Conservation (phyloP, 2,888 invertebrate species). For the Zaprionus obscuricornis region DNA sequence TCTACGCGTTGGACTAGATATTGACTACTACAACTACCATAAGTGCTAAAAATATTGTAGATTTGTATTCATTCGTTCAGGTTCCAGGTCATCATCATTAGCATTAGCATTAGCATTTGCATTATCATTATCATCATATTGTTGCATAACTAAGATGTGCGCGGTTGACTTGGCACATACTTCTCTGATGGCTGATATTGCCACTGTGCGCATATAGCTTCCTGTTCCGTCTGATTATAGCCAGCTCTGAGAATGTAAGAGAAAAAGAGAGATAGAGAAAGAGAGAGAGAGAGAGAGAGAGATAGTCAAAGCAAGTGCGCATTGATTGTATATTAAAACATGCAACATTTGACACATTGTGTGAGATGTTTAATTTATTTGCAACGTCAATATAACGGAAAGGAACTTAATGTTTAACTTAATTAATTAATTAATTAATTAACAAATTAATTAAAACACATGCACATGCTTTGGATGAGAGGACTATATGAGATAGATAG, state of each 20-base stretch:
- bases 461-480: conserved; percentile 33
- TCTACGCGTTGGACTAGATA: too few species aligned
- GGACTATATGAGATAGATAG: background rate
- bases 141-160: conserved; percentile 55
- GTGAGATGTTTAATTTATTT: conserved; percentile 55
- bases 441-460: conserved; percentile 14
- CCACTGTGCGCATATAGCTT: conserved; percentile 86
- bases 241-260: conserved; percentile 85
- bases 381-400: conserved; percentile 9
- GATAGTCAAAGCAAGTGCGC: background rate
- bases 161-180: conserved; percentile 85
- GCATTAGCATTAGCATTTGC: background rate
- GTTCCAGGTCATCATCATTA: conserved; percentile 23
- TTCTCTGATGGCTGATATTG: conserved; percentile 87
- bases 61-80: conserved; percentile 33
- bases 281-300: background rate
- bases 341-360: too few species aligned
- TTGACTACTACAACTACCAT: too few species aligned
- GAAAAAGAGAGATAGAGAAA: background rate
- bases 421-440: conserved; percentile 2
- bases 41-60: conserved; percentile 29
- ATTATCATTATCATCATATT: conserved; percentile 17
- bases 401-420: background rate
- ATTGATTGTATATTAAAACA: too few species aligned
- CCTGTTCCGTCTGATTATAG: conserved; percentile 85